Evolutionary conservation across 2,797 vertebrate species (phyloP).

Genomic region (Muscicapa striata): DNA sequence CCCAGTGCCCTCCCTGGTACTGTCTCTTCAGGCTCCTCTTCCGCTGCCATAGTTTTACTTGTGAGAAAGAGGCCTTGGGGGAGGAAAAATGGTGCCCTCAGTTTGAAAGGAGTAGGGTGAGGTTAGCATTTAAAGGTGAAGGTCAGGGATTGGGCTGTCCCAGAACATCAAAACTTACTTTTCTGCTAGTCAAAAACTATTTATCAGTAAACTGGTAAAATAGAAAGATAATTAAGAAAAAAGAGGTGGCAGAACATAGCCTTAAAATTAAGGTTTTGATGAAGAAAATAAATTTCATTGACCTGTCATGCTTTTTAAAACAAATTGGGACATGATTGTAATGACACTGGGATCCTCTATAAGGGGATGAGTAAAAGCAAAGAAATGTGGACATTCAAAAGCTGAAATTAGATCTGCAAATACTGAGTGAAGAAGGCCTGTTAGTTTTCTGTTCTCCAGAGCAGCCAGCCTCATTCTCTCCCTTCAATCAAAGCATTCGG

Average conservation of each 20-base stretch:
- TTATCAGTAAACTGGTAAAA: neutral
- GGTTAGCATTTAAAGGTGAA: neutral
- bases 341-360: neutral
- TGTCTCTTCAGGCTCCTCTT: neutral
- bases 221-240: neutral
- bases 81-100: rapidly evolving
- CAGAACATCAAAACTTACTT: neutral
- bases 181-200: neutral
- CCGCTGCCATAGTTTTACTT: neutral
- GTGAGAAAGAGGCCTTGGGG: neutral
- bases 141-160: neutral
- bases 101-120: neutral
- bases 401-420: neutral
- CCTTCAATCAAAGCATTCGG: rapidly evolving
- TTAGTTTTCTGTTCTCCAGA: neutral
- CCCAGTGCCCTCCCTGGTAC: too few species aligned
- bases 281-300: neutral
- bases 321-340: neutral
- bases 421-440: neutral
- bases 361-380: neutral
- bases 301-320: rapidly evolving
- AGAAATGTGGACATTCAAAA: neutral
- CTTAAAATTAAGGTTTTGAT: neutral
- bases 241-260: rapidly evolving
- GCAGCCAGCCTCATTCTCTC: neutral